A percentile compares a stretch with the other conserved stretches of the same genome.
These are phyloP conservation scores for Harpagus bidentatus DNA, from an alignment of 2,113 vertebrate genomes.

Conservation along the genomic window DNA sequence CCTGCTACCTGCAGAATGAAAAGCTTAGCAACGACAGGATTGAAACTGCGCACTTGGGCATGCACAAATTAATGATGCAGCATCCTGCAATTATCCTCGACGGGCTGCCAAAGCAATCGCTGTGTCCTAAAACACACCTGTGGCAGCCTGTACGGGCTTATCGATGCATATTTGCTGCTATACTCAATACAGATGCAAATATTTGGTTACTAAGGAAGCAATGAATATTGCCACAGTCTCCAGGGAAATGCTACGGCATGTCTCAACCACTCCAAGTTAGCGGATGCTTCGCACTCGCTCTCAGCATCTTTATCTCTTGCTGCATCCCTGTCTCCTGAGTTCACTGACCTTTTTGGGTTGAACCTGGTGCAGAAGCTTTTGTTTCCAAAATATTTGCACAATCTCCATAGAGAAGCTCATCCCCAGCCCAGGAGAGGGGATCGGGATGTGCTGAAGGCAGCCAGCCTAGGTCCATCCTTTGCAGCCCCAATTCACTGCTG, in stretches of 20 bases:
- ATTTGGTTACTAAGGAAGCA: constrained; percentile 40
- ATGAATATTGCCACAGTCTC: neutral
- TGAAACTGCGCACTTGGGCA: accelerated
- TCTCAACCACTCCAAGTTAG: neutral
- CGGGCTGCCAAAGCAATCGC: neutral
- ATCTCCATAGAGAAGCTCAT: neutral
- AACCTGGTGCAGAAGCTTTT: neutral
- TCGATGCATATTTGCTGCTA: neutral
- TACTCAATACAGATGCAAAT: neutral
- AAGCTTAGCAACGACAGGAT: accelerated
- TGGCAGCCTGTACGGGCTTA: neutral
- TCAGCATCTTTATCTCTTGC: neutral
- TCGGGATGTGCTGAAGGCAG: neutral
- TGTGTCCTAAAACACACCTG: neutral
- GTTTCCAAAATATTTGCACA: neutral
- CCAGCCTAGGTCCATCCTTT: neutral
- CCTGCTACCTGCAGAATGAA: neutral
- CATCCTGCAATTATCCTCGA: neutral
- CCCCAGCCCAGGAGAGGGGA: neutral
- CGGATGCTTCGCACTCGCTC: neutral
- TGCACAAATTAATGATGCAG: neutral
- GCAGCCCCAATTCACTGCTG: neutral
- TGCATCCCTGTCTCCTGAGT: neutral
- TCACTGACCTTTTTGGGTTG: neutral
- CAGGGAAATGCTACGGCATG: neutral